A percentile compares a stretch with the other conserved stretches of the same genome.
phyloP scores from a whole-genome alignment of 2,113 vertebrate genomes.

The Tricholaema leucomelas region DNA sequence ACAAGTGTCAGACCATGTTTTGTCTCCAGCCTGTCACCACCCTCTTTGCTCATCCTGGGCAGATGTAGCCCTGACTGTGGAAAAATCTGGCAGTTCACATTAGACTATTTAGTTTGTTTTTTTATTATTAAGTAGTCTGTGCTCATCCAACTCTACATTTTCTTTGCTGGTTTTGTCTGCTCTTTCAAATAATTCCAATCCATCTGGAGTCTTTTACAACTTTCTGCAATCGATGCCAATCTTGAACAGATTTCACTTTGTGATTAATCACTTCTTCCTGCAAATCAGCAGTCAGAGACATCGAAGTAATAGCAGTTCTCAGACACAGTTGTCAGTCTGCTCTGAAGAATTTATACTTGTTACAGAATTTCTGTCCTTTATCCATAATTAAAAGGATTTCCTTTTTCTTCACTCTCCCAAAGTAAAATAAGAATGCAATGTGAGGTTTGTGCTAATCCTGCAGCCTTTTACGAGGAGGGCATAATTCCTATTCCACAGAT shows the following conservation, averaged over 20 bases:
- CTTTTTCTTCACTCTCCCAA: background rate
- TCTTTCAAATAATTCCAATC: background rate
- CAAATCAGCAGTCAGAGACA: background rate
- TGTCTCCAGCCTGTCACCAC: background rate
- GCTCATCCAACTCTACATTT: background rate
- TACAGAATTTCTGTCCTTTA: background rate
- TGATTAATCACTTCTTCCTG: conserved; percentile 30
- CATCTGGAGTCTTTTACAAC: conserved; percentile 22
- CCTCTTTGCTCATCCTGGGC: background rate
- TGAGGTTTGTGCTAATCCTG: background rate
- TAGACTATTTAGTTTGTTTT: background rate
- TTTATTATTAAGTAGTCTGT: background rate
- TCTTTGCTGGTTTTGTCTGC: background rate
- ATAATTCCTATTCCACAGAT: background rate
- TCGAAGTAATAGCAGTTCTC: background rate
- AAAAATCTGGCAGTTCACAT: background rate
- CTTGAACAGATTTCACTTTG: conserved; percentile 12
- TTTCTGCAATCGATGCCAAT: conserved; percentile 33
- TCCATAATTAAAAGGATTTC: background rate
- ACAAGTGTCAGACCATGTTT: background rate
- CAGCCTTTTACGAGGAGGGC: background rate
- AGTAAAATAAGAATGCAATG: background rate
- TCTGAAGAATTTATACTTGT: background rate
- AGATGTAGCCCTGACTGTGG: background rate
- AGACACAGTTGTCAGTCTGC: background rate